Base-by-base conservation (phyloP, 2,888 invertebrate species). In the Odontocerum albicorne region DNA sequence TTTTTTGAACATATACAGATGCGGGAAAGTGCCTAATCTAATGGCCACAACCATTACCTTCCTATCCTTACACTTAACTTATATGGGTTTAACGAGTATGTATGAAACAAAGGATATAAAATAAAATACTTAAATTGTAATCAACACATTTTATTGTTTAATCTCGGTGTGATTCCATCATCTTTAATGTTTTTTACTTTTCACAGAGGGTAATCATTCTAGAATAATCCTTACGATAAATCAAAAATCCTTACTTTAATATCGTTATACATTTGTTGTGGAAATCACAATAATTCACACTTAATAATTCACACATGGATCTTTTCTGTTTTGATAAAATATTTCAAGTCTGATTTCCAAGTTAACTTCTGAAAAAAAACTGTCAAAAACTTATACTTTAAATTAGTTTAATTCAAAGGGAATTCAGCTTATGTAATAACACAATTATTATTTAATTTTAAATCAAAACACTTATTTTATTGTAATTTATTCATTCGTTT, bases 81-180 rank as follows among this genome's bases (percentile, higher is more conserved):
- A n/a, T n/a, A n/a, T n/a, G n/a, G n/a, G n/a, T n/a, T n/a, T n/a
- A n/a, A n/a, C n/a, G n/a, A n/a, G n/a, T n/a, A n/a, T n/a, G n/a
- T 7, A 27, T 51, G 19, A n/a, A 1, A 44, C 33, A 3, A 35
- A 19, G 21, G 10, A 32, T 27, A 16, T 20, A 16, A 47, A 53
- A 49, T 39, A 39, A 57, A 59, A 44, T 31, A 49, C 43, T 17
- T 35, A n/a, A 22, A 39, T 22, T 43, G 45, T 61, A 62, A 59
- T 61, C 57, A 61, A 62, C 60, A 62, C 60, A 57, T 61, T 62
- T 60, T 62, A 59, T 56, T 39, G 53, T 62, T 60, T 59, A 54
- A 60, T 62, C 44, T 59, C 51, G 60, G 60, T 58, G 60, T 57
- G 51, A 55, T 47, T 55, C 59, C 59, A 49, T 59, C 59, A 59